A percentile compares a stretch with the other conserved stretches of the same genome.
Conservation (phyloP, 2,888 invertebrate genomes). For the Carabus problematicus region DNA sequence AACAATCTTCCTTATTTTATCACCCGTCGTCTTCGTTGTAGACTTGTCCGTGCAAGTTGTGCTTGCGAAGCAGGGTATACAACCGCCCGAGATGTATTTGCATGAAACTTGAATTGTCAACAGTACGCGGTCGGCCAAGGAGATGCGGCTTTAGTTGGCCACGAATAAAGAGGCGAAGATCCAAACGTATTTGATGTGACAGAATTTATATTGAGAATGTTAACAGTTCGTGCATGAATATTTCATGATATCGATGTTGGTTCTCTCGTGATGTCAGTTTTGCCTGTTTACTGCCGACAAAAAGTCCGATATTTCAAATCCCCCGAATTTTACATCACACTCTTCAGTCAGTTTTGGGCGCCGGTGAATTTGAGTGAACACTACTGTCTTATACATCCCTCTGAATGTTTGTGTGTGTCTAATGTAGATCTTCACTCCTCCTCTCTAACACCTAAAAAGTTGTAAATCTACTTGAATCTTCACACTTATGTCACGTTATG, state of each 20-base stretch:
- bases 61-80: constrained; percentile 17
- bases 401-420: too few relatives aligned
- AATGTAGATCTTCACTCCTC: too few relatives aligned
- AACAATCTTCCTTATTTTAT: too few relatives aligned
- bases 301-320: constrained; percentile 15
- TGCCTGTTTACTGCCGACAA: constrained; percentile 17
- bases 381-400: too few relatives aligned
- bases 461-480: too few relatives aligned
- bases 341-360: not conserved
- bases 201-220: constrained; percentile 38
- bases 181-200: constrained; percentile 31
- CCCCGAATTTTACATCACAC: constrained; percentile 7
- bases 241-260: constrained; percentile 34
- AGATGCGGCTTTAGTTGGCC: too few relatives aligned
- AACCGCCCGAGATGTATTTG: constrained; percentile 9
- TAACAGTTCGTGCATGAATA: constrained; percentile 31
- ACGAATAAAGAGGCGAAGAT: constrained; percentile 5
- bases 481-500: too few relatives aligned
- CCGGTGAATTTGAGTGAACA: too few relatives aligned
- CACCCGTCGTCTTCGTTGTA: not conserved
- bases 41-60: constrained; percentile 2
- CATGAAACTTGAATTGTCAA: constrained; percentile 31
- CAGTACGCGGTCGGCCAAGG: constrained; percentile 2
- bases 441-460: too few relatives aligned
- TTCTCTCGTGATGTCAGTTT: constrained; percentile 15